Base-by-base conservation (phyloP, 2,113 vertebrate genomes). In the Rhinoptilus africanus region DNA sequence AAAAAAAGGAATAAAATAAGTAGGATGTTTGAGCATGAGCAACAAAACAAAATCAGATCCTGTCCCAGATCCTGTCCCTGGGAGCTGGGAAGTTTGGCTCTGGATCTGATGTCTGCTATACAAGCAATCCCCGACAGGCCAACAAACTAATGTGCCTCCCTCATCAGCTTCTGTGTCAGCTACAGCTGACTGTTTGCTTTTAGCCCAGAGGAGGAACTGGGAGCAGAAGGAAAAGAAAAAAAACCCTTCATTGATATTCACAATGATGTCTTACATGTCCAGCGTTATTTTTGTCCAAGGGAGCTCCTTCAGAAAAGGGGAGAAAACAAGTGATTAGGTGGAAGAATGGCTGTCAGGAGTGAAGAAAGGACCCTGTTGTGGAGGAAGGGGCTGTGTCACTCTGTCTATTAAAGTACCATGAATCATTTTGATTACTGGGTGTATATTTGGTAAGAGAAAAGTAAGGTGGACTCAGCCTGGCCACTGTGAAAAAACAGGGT, bases 241-340 rank as follows among this genome's bases (percentile, higher is more conserved):
- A 64, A 47, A 18, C 2, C 59, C 96, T 95, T 97, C 88, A 97
- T 97, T 97, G 79, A 93, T 97, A 97, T 97, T 97, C 96, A 96
- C 95, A 85, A 68, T 56, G 83, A 88, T 90, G 78, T 89, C 91
- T 93, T 93, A 69, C 91, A 81, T 41, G 83, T 67, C 59, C 93
- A 92, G 93, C 89, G 72, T 95, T 94, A 82, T 89, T 96, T 91
- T 76, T 95, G 85, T 91, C 80, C 72, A 56, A 92, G 87, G 54
- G 67, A 94, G 35, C 82, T 80, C 92, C 95, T 95, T 92, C 76
- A 95, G 86, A 85, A 94, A 89, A 59, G 4, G 71, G 59, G 83
- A 94, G 95, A 97, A 96, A 96, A 93, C 60, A 82, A 96, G 88
- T 56, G 92, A 59, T 84, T 78, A 93, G 77, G 94, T 59, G 67